A percentile compares a stretch with the other conserved stretches of the same genome.
phyloP scores from a whole-genome alignment of 1,140 invertebrate species.

The Vanessa atalanta region DNA sequence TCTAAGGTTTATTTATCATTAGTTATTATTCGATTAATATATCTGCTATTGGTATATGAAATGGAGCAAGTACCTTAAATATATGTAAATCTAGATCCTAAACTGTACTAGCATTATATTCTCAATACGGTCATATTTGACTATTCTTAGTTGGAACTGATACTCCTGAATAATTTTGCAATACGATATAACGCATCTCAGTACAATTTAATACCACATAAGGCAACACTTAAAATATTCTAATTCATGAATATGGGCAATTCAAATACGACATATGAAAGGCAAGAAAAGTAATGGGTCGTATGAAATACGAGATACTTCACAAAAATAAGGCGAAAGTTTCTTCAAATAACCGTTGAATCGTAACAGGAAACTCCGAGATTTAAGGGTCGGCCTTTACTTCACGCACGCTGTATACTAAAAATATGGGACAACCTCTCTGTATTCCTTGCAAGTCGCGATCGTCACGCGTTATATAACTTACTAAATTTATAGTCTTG shows the following conservation, averaged over 20 bases:
- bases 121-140: no score
- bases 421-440: slow-evolving; percentile 17
- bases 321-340: slow-evolving; percentile 21
- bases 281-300: slow-evolving; percentile 13
- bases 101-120: no score
- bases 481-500: slow-evolving; percentile 18
- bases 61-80: no score
- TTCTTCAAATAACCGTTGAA: slow-evolving; percentile 30
- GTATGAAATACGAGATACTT: slow-evolving; percentile 18
- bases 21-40: no score
- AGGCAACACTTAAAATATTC: background rate
- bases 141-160: no score
- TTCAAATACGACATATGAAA: background rate
- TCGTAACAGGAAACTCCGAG: slow-evolving; percentile 26
- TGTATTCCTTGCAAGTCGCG: slow-evolving; percentile 18
- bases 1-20: no score
- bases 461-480: slow-evolving; percentile 30
- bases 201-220: no score
- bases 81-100: no score
- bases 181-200: no score
- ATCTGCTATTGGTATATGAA: no score
- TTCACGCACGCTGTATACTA: slow-evolving; percentile 12
- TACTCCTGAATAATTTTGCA: no score
- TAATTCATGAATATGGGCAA: background rate
- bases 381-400: slow-evolving; percentile 18